A percentile compares a stretch with the other conserved stretches of the same genome.
These are phyloP conservation scores for Axis porcinus DNA, from an alignment of 2,113 vertebrate species.

Conservation along the genomic window DNA sequence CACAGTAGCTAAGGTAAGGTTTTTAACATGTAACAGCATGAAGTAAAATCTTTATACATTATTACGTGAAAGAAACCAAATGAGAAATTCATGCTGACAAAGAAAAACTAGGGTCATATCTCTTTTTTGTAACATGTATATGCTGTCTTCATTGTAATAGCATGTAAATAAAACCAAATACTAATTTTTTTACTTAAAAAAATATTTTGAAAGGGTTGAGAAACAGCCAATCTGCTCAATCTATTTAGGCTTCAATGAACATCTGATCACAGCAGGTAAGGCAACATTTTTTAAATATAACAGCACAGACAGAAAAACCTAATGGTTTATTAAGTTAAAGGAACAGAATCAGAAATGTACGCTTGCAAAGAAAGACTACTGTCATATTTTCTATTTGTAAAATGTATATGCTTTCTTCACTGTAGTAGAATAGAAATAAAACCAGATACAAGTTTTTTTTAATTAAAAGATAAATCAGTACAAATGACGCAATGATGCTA, in stretches of 20 bases:
- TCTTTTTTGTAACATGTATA: background rate
- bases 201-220: background rate
- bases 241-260: background rate
- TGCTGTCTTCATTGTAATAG: accelerated
- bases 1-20: background rate
- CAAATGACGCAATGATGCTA: background rate
- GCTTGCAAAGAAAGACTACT: background rate
- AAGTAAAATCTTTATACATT: background rate
- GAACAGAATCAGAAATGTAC: background rate
- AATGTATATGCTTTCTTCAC: background rate
- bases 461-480: background rate
- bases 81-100: background rate
- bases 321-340: background rate
- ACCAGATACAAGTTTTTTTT: background rate
- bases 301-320: background rate
- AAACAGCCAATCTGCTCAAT: background rate
- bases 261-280: background rate
- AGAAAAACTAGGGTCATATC: accelerated
- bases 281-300: background rate
- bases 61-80: accelerated
- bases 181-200: background rate
- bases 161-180: background rate
- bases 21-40: background rate
- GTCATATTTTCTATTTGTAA: background rate
- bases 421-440: background rate